A percentile compares a stretch with the other conserved stretches of the same genome.
Conservation (phyloP, 2,113 vertebrate genomes). For the Dunckerocampus dactyliophorus region DNA sequence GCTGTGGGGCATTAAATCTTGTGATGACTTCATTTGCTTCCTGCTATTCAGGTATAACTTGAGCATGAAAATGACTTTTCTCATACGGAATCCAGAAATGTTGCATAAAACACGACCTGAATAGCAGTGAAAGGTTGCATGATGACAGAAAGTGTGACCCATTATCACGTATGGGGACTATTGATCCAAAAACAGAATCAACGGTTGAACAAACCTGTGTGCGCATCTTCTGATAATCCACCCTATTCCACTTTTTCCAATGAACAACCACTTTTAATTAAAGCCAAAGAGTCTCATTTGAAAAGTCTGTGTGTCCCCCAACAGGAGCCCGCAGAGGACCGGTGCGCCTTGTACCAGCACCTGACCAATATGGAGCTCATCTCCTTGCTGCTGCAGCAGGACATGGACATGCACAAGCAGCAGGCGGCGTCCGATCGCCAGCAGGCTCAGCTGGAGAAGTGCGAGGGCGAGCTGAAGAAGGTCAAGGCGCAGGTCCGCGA, state of each 20-base stretch:
- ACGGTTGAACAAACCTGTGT: no score
- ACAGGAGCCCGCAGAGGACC: slow-evolving; percentile 65
- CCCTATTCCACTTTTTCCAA: no score
- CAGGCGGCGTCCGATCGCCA: slow-evolving; percentile 69
- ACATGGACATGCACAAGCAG: slow-evolving; percentile 80
- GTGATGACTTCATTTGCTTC: slow-evolving; percentile 16
- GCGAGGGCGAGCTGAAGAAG: slow-evolving; percentile 81
- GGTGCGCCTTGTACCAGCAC: slow-evolving; percentile 81
- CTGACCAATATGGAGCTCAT: slow-evolving; percentile 95
- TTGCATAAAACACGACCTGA: no score
- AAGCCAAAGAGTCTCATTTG: background rate
- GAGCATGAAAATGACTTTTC: background rate
- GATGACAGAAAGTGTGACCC: no score
- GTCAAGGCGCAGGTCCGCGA: slow-evolving; percentile 85
- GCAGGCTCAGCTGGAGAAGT: slow-evolving; percentile 66
- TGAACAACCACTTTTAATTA: no score
- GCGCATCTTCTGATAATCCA: no score
- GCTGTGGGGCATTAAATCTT: background rate
- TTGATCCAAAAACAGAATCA: no score
- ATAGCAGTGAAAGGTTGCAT: no score
- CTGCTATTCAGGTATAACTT: background rate
- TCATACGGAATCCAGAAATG: background rate
- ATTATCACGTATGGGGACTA: no score
- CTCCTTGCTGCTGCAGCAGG: slow-evolving; percentile 84
- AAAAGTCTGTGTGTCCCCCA: background rate